Percentiles rank a stretch among this genome's conserved stretches.
Conservation (phyloP, 2,888 invertebrate genomes). For the Lycophotia porphyrea region DNA sequence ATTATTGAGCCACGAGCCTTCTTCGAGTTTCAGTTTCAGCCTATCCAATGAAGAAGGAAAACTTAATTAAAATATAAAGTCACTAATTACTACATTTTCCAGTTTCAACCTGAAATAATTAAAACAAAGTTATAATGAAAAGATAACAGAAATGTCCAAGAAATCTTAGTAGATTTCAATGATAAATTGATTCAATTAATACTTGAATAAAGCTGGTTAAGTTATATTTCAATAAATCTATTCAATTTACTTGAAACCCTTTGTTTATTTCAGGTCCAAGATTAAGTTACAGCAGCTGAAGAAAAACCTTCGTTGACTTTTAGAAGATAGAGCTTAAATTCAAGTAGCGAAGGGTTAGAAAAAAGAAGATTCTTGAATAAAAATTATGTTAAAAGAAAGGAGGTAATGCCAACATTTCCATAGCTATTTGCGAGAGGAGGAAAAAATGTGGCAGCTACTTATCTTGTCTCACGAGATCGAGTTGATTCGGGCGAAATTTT, state of each 20-base stretch:
- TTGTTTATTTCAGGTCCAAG: conserved; percentile 50
- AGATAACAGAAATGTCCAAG: conserved; percentile 30
- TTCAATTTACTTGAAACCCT: conserved; percentile 60
- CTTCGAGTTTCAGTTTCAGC: no score
- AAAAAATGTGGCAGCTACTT: conserved; percentile 54
- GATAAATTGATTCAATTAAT: conserved; percentile 71
- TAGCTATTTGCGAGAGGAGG: conserved; percentile 49
- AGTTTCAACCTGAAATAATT: conserved; percentile 20
- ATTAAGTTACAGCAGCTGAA: conserved; percentile 19
- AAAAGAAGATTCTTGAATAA: conserved; percentile 26
- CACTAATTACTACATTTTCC: conserved; percentile 21
- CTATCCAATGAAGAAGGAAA: no score
- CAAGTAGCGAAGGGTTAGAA: background rate
- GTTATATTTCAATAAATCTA: conserved; percentile 68
- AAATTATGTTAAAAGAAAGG: conserved; percentile 51
- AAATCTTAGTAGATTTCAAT: conserved; percentile 51
- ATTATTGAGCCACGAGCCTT: no score
- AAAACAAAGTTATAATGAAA: conserved; percentile 46
- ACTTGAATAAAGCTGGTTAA: conserved; percentile 64
- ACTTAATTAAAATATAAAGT: conserved; percentile 15
- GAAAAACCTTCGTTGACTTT: conserved; percentile 10
- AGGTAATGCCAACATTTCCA: conserved; percentile 53
- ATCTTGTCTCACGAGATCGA: conserved; percentile 56
- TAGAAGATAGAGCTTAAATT: conserved; percentile 28
- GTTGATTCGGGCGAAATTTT: conserved; percentile 47